Base-by-base conservation (phyloP, 2,888 invertebrate genomes). In the Cyaniris semiargus region DNA sequence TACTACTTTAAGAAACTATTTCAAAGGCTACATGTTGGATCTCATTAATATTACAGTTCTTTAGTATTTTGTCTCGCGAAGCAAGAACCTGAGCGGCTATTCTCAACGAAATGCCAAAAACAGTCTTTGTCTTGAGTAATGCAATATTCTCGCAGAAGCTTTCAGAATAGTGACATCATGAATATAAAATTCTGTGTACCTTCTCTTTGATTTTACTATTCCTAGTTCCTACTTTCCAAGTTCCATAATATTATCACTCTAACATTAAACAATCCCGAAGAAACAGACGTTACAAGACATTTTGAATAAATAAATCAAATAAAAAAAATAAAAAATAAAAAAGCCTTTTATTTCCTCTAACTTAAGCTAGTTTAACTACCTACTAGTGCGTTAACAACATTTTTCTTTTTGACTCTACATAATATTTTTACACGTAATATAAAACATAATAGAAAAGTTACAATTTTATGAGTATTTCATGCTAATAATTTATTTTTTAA, bases 21-120 rank as follows among this genome's bases (percentile, higher is more conserved):
- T 66, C 23, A 66, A 66, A 66, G 23, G 23, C 60, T 23, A 23
- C 60, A 15, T 18, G 66, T 71, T n/a, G 38, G 4, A 38, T 6
- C 38, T 38, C 71, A 71, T 71, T 71, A 71, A 71, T 71, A 38
- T 71, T 71, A 71, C n/a, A 71, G n/a, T 71, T 71, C 71, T 38
- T 38, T 38, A 71, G 38, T 71, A 38, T 71, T 70, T 34, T 71
- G 27, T 18, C 27, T 38, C 38, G 71, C 27, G 71, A 71, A 38
- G 34, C 38, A 38, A 21, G 34, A 70, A 70, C n/a, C 38, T 38
- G 71, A 31, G 38, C 8, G 38, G 6, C n/a, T n/a, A 71, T 38
- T 71, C 71, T 71, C 18, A 4, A 71, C 38, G n/a, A 71, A 38
- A 38, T 71, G 38, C 71, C 71, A 71, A 71, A 66, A 71, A 38